Base-by-base conservation (phyloP, 2,113 vertebrate genomes). In the Dromas ardeola region DNA sequence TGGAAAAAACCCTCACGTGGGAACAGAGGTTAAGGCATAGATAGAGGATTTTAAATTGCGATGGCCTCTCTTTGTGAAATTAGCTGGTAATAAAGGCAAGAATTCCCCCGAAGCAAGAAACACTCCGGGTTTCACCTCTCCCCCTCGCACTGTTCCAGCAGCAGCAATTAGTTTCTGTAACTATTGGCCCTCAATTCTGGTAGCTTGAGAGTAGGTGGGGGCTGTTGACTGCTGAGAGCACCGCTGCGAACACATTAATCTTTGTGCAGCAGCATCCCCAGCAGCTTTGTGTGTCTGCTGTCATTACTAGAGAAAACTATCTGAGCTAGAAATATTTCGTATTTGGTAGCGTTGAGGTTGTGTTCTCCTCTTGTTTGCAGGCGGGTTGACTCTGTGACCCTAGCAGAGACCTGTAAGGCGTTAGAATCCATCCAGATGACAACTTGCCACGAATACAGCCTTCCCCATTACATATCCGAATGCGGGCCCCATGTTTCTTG, bases 61-160 rank as follows among this genome's bases (percentile, higher is more conserved):
- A 0, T 38, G 61, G 36, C 52, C 49, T 93, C 58, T 59, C 61
- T 76, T 71, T 73, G 69, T 93, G 63, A 78, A 92, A 88, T 81
- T 55, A 83, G 21, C 55, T 71, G 62, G 82, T 42, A 78, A 88
- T 92, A 95, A 94, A 94, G 38, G 61, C 50, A 87, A 85, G 92
- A 88, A 94, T 93, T 95, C 43, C 69, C 82, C 72, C 25, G 55
- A 34, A 87, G 86, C 52, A 38, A 88, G 72, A 88, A 82, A 63
- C 14, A 21, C 32, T 49, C 63, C 42, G 76, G 42, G n/a, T 90
- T 96, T 83, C 79, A 70, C 43, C 58, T 93, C 76, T 94, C 30
- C 36, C 27, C 13, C 76, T 78, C 0, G 0, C 66, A 23, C 29
- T 59, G n/a, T 36, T 91, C 18, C 80, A 73, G 53, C 53, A 70